phyloP scores from a whole-genome alignment of 2,113 vertebrate genomes.

The Rhinolophus sinicus region DNA sequence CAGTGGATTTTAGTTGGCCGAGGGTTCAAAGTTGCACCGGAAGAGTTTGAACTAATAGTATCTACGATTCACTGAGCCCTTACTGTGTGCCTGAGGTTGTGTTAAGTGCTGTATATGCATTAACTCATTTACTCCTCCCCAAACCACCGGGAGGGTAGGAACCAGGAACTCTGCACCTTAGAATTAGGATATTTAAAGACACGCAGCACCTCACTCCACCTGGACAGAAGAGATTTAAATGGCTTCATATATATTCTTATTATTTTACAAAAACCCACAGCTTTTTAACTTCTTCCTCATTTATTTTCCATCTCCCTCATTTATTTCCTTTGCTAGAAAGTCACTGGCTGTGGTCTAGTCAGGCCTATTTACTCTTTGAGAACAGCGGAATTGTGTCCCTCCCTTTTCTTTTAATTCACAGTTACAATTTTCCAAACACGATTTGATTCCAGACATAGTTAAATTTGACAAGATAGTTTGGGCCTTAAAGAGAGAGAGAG shows the following conservation, averaged over 20 bases:
- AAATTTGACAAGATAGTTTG: constrained; percentile 23
- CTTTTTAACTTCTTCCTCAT: background rate
- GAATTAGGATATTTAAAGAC: background rate
- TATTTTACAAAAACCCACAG: background rate
- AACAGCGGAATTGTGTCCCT: background rate
- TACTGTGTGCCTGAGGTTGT: background rate
- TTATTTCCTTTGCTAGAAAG: background rate
- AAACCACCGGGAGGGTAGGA: background rate
- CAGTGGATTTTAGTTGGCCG: background rate
- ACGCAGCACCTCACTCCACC: background rate
- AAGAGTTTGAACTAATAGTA: constrained; percentile 24
- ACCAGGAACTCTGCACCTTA: background rate
- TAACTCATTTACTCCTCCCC: background rate
- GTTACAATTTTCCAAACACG: constrained; percentile 50
- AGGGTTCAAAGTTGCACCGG: background rate
- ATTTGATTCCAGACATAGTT: constrained; percentile 62
- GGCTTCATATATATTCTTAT: background rate
- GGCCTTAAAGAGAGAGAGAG: constrained; percentile 25
- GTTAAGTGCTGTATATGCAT: background rate
- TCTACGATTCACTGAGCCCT: constrained; percentile 42
- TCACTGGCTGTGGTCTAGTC: background rate
- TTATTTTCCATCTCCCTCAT: background rate
- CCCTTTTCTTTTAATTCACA: constrained; percentile 60
- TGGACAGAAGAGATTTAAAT: background rate
- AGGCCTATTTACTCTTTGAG: constrained; percentile 46